Evolutionary conservation across 2,797 vertebrate species (phyloP).

Genomic region (Scyliorhinus canicula): DNA sequence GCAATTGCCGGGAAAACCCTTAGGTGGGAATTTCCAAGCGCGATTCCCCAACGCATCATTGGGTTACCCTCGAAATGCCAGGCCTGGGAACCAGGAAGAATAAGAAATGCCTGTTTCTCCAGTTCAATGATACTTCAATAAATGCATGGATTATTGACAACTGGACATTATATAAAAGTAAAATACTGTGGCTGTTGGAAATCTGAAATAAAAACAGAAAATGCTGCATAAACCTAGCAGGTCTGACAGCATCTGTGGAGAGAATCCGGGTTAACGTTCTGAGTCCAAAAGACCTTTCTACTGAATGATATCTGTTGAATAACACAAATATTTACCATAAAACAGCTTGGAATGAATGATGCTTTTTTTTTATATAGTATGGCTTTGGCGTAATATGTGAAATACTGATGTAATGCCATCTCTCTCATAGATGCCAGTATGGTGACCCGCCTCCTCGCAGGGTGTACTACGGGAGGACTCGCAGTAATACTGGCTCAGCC

Average conservation of each 20-base stretch:
- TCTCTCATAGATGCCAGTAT: constrained; percentile 58
- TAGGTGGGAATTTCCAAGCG: too few species aligned
- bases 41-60: too few species aligned
- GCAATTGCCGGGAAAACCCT: too few species aligned
- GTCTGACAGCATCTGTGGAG: too few species aligned
- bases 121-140: neutral
- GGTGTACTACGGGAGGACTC: constrained; percentile 74
- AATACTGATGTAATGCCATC: neutral
- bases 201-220: too few species aligned
- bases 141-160: neutral
- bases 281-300: too few species aligned
- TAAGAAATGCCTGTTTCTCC: neutral
- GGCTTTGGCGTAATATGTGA: too few species aligned
- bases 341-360: neutral
- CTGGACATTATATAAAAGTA: neutral
- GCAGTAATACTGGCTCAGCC: constrained; percentile 76
- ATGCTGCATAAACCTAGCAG: too few species aligned
- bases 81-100: too few species aligned
- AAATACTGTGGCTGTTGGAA: too few species aligned
- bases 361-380: neutral
- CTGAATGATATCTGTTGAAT: neutral
- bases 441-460: constrained; percentile 66
- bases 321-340: neutral
- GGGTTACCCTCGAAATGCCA: too few species aligned
- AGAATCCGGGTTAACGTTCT: too few species aligned